Percentiles rank a stretch among this genome's conserved stretches.
These are phyloP conservation scores for Periparus ater DNA, from an alignment of 2,797 vertebrate genomes.

Conservation along the genomic window DNA sequence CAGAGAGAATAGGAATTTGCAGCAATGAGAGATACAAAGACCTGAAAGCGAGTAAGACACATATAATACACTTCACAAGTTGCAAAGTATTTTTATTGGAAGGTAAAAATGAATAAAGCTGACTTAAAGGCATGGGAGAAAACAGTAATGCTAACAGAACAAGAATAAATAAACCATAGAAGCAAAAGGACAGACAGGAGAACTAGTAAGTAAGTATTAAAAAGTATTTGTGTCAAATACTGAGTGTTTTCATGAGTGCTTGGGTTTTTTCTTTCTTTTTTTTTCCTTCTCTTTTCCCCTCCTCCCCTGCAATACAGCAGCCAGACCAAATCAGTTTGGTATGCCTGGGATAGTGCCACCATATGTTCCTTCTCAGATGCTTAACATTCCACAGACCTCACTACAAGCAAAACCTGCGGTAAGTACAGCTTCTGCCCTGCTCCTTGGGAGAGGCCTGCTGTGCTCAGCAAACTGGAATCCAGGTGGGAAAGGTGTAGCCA, in stretches of 20 bases:
- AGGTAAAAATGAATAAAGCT: background rate
- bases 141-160: background rate
- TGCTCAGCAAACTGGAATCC: background rate
- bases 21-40: background rate
- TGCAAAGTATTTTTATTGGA: background rate
- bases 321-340: slow-evolving; percentile 88
- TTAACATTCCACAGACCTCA: slow-evolving; percentile 89
- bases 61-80: background rate
- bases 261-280: background rate
- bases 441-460: background rate
- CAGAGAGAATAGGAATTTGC: background rate
- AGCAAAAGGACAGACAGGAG: background rate
- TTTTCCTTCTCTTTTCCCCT: background rate
- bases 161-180: background rate
- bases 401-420: slow-evolving; percentile 85
- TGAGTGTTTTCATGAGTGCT: background rate
- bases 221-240: background rate
- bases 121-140: background rate
- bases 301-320: slow-evolving; percentile 69
- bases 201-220: background rate
- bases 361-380: slow-evolving; percentile 83
- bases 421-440: slow-evolving; percentile 53
- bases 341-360: slow-evolving; percentile 84
- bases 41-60: background rate
- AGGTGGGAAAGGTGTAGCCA: background rate